Conservation (phyloP, 2,113 vertebrate genomes). For the Rynchops niger region DNA sequence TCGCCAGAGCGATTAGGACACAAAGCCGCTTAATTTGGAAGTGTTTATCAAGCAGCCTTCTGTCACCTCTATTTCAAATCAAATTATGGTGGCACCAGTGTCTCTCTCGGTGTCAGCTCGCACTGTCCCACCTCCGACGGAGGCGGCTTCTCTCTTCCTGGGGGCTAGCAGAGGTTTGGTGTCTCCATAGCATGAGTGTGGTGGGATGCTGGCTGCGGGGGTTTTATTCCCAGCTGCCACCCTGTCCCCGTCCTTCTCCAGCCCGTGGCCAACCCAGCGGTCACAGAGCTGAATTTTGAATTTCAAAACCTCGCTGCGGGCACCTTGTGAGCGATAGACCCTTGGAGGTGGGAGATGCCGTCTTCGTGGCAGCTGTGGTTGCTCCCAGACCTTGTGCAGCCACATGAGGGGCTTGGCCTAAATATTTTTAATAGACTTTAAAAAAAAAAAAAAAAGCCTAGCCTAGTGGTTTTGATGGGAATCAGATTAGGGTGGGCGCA, state of each 20-base stretch:
- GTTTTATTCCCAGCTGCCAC: not conserved
- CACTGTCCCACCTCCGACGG: rapidly evolving
- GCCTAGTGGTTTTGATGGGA: not conserved
- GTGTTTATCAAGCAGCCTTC: slow-evolving; percentile 67
- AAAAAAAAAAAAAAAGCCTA: not conserved
- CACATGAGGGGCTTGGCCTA: not conserved
- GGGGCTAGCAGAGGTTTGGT: not conserved
- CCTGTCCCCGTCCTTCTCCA: not conserved
- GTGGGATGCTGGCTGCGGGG: not conserved
- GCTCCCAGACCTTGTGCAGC: not conserved
- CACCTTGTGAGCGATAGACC: not conserved
- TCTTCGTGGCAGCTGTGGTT: not conserved
- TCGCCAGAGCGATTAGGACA: slow-evolving; percentile 60
- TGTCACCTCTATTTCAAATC: slow-evolving; percentile 58
- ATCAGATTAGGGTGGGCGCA: slow-evolving; percentile 11
- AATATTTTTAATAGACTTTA: slow-evolving; percentile 26
- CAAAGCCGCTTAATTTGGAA: slow-evolving; percentile 69
- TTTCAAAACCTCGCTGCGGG: not conserved
- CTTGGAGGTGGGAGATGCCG: not conserved
- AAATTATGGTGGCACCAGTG: not conserved
- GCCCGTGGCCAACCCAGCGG: rapidly evolving
- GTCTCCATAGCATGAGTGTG: not conserved
- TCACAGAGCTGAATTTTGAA: not conserved
- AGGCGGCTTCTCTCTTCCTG: not conserved
- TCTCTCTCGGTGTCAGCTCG: not conserved